Evolutionary conservation across 2,797 vertebrate genomes (phyloP), one percentile per base, ranked within the genome.

Genomic region (Lepus townsendii): DNA sequence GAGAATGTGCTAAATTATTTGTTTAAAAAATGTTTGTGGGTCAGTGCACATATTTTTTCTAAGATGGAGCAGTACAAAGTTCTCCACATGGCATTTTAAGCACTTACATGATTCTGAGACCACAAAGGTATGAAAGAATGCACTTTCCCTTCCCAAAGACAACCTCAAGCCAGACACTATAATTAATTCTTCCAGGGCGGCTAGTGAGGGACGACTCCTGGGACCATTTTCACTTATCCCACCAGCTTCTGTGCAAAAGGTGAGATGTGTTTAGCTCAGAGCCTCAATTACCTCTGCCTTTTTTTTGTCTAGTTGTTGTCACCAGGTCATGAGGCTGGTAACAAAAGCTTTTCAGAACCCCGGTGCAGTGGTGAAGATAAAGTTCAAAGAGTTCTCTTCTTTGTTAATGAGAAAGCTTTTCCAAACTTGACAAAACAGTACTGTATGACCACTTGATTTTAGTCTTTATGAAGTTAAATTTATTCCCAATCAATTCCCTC

Each of bases 381-480:
- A 88, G 83, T 66, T 92, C 32, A 72, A 66, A 87, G 96, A 95
- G 7, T 92, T 62, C 88, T 91, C 83, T 73, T 91, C 38, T n/a
- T 96, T 96, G 54, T 93, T 86, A 89, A 38, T 82, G 22, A 88
- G 91, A 57, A 82, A 95, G 73, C 42, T 96, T 77, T 96, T 93
- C 80, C 54, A 92, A 95, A 80, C 77, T 97, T 92, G 94, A 90
- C n/a, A 96, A 95, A 88, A 83, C 54, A 97, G 94, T 66, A 86
- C 76, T 62, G 13, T 47, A 95, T 97, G 96, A 97, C 93, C 79
- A 96, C 47, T 92, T 97, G 47, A 87, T 96, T 97, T 83, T 85
- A 92, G 80, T 95, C 87, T 90, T 80, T 88, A 93, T 97, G 97
- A 90, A 96, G 90, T 20, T 89, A 97, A 97, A 96, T 93, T 60